Base-by-base conservation (phyloP, 2,113 vertebrate genomes). In the Crocuta crocuta region DNA sequence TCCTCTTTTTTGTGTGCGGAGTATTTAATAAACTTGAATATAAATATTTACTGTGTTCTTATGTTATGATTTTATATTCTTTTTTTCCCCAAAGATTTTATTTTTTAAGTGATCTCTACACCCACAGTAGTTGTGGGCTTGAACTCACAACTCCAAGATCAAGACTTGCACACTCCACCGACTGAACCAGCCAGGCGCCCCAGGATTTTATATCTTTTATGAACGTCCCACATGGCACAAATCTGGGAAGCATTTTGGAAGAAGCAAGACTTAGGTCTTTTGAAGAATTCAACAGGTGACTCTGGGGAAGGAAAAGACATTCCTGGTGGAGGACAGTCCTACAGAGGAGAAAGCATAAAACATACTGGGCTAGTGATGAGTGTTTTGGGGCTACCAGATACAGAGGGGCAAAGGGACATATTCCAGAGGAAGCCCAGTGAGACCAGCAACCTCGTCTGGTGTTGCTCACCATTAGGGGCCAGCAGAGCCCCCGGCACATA, bases 261-360 rank as follows among this genome's bases (percentile, higher is more conserved):
- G 76, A 91, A 93, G 35, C 28, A 78, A 87, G 50, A 53, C 43
- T 61, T 71, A 91, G 9, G 10, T 50, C 35, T 95, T 95, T 93
- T 33, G 58, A 93, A 95, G 80, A 78, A 90, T 65, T 86, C 61
- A 48, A 48, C 26, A 63, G 58, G 4, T 5, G 28, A 79, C 39
- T 28, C 4, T 76, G 35, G 10, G 76, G 80, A 79, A 83, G 65
- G 4, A n/a, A 61, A 92, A 91, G 26, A 3, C n/a, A 63, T 43
- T 85, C 23, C 26, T 58, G 43, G n/a, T 45, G 48, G 39, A 93
- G 79, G 26, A 80, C 63, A 93, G 79, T 35, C 28, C 28, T 28
- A 50, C 35, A 74, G 39, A 79, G 19, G 58, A n/a, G 39, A 74
- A 92, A 76, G 23, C 53, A 45, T 10, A 76, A 48, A 79, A 63